Base-by-base conservation (phyloP, 2,888 invertebrate genomes). In the Blastobasis lacticolella region DNA sequence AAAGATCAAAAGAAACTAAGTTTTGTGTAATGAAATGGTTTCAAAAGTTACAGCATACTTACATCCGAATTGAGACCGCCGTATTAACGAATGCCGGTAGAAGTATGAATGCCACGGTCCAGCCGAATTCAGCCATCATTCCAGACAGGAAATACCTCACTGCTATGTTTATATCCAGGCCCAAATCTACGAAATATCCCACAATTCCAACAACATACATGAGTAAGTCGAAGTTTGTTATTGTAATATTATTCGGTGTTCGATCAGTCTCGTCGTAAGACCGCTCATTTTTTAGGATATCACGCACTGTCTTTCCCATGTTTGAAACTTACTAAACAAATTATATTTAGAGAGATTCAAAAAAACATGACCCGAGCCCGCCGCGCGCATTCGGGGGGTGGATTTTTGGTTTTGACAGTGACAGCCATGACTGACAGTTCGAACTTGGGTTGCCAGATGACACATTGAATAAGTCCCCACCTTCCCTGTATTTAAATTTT, bases 21-120 rank as follows among this genome's bases (percentile, higher is more conserved):
- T 23, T 23, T 23, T 23, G 23, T 23, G 23, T 23, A 23, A 23
- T 23, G 3, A 23, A 23, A 23, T 23, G 23, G 23, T 23, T 23
- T 23, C 3, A 23, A 23, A 3, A 23, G 23, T 23, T 23, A 23
- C 23, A 50, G 40, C 56, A 49, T 54, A 89, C 90, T 88, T 78
- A 93, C 94, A 95, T 94, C 75, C 92, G 81, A 58, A 92, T 89
- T 49, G 94, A 94, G 50, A 95, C 91, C 8, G 91, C 90, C 8
- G 93, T 94, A 73, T 93, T 94, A 38, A 94, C 91, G 57, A 94
- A 85, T 0, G 94, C 93, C 47, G 95, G 94, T 61, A 94, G 73
- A 47, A 94, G 81, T 59, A 95, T 92, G 67, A 94, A 93, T 41
- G 88, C 88, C 46, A 93, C 71, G 1, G 95, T 95, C 78, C 92